phyloP scores from a whole-genome alignment of 1,140 invertebrate species.

The Drosophila ercepeae region DNA sequence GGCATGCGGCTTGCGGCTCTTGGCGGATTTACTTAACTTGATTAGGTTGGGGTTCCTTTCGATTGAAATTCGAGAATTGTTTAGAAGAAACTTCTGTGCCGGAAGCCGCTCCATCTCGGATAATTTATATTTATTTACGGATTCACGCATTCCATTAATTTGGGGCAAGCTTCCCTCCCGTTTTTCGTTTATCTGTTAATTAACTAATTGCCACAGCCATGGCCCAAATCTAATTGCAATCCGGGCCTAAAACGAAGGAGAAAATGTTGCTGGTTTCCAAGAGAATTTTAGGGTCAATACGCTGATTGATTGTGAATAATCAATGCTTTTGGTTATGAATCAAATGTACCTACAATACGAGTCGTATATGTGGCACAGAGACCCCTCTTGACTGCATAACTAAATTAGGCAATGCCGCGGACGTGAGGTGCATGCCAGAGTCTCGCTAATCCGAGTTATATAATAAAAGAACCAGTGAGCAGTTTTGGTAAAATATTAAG shows the following conservation, averaged over 20 bases:
- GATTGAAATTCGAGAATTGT: not conserved
- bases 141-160: not conserved
- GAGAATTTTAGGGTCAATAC: constrained; percentile 45
- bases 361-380: not conserved
- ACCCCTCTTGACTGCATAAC: constrained; percentile 55
- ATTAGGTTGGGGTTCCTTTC: not conserved
- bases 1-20: not conserved
- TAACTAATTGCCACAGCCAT: constrained; percentile 66
- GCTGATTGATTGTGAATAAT: constrained; percentile 65
- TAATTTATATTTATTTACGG: constrained; percentile 1
- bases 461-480: constrained; percentile 66
- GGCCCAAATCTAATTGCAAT: constrained; percentile 49
- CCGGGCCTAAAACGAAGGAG: constrained; percentile 23
- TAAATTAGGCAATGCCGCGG: constrained; percentile 52
- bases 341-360: too few relatives aligned
- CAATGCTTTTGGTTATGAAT: constrained; percentile 38
- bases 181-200: constrained; percentile 55
- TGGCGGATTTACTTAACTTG: not conserved
- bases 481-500: constrained; percentile 69
- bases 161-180: not conserved
- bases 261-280: constrained; percentile 38
- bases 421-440: constrained; percentile 63
- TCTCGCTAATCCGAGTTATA: constrained; percentile 58
- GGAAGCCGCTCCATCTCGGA: not conserved
- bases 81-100: not conserved